phyloP scores from a whole-genome alignment of 2,888 invertebrate species.

The Embidobia sp. region DNA sequence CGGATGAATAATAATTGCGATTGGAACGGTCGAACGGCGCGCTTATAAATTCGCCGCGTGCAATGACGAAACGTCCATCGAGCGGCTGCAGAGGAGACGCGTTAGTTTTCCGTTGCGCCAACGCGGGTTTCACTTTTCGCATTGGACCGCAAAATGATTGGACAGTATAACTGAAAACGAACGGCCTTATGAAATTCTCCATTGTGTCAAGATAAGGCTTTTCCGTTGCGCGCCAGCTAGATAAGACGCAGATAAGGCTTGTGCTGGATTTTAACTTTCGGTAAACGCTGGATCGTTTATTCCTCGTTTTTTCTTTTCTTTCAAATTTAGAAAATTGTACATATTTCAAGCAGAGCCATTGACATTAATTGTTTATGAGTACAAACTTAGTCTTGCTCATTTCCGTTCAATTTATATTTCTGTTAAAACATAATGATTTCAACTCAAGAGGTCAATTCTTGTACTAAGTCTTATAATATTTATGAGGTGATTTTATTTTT shows the following conservation, averaged over 20 bases:
- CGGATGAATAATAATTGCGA: conserved; percentile 45
- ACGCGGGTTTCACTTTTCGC: conserved; percentile 78
- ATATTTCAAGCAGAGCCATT: no score
- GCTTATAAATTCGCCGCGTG: conserved; percentile 45
- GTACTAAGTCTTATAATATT: no score
- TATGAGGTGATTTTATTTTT: no score
- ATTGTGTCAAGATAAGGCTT: conserved; percentile 66
- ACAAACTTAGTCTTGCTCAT: no score
- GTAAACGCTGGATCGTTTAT: no score
- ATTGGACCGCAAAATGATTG: conserved; percentile 73
- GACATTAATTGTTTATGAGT: no score
- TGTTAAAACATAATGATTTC: no score
- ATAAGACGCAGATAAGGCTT: conserved; percentile 10
- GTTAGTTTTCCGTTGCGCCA: conserved; percentile 56
- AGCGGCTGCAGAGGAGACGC: conserved; percentile 31
- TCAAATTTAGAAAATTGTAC: no score
- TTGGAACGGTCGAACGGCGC: conserved; percentile 34
- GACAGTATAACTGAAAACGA: conserved; percentile 62
- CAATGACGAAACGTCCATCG: conserved; percentile 38
- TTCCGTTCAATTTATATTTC: no score
- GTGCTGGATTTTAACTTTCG: no score
- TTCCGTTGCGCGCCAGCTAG: conserved; percentile 45
- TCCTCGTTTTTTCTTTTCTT: no score
- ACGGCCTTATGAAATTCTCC: conserved; percentile 71
- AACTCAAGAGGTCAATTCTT: no score